Evolutionary conservation across 2,113 vertebrate species (phyloP), one percentile per base, ranked within the genome.

Genomic region (Hyla sarda): DNA sequence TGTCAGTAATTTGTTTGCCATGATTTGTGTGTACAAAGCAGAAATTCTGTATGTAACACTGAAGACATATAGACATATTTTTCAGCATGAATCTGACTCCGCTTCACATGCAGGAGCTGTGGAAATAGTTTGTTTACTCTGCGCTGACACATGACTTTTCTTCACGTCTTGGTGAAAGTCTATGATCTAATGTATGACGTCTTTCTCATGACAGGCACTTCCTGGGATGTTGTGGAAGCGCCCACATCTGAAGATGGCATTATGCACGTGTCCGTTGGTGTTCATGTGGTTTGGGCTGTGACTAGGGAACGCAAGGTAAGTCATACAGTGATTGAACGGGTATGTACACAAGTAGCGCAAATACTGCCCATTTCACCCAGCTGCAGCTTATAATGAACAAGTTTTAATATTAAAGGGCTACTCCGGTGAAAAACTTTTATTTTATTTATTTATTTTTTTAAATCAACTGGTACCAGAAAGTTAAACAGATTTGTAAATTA

Each of bases 291-390:
- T 76, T 99, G 98, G 98, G 97, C 96, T 14, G 88, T 99, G 79
- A 99, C 98, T 23, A 99, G 99, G 85, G 98, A 99, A 32, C 94
- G 94, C 88, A 99, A 97, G 90, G 98, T 99, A 93, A 96, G 95
- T 47, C 16, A 25, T 7, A 25, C 28, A 4, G 1, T 9, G 1
- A 12, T 2, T 47, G 10, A 45, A 28, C 14, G 41, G 41, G 41
- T 41, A 41, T 41, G 41, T 41, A 5, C 8, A 41, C 41, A 5
- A 41, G 3, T 41, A 41, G 41, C 41, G 3, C 41, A n/a, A n/a
- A n/a, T n/a, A n/a, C n/a, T n/a, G n/a, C n/a, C n/a, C n/a, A n/a
- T n/a, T n/a, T n/a, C n/a, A n/a, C n/a, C n/a, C n/a, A n/a, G n/a
- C n/a, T n/a, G n/a, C n/a, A n/a, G n/a, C n/a, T n/a, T n/a, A n/a